Percentiles rank a stretch among this genome's conserved stretches.
These are phyloP conservation scores for Loriculus beryllinus DNA, from an alignment of 2,797 vertebrate species.

Conservation along the genomic window DNA sequence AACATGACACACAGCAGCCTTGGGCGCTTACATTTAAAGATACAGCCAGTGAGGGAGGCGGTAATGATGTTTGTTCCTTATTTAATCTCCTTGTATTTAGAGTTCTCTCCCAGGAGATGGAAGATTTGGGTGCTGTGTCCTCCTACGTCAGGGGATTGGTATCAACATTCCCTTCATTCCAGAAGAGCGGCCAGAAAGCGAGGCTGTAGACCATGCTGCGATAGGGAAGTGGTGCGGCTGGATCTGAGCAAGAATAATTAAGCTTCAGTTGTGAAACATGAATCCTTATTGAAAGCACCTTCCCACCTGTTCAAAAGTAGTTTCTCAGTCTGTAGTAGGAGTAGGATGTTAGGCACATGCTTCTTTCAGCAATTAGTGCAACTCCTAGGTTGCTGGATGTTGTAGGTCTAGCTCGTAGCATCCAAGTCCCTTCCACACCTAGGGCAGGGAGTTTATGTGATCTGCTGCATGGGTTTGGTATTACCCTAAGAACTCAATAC, in stretches of 20 bases:
- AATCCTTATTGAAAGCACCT: neutral
- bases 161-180: conserved; percentile 18
- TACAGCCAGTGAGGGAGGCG: neutral
- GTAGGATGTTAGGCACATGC: neutral
- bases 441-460: neutral
- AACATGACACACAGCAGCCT: neutral
- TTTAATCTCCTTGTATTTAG: neutral
- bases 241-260: neutral
- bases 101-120: neutral
- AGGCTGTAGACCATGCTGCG: neutral
- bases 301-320: neutral
- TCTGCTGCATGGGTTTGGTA: neutral
- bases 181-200: neutral
- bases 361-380: neutral
- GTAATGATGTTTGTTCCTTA: conserved; percentile 21
- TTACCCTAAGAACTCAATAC: neutral
- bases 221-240: neutral
- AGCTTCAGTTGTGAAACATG: conserved; percentile 1
- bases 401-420: neutral
- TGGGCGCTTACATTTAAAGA: conserved; percentile 19
- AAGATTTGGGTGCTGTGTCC: neutral
- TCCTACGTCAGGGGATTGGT: neutral
- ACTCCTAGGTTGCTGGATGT: neutral
- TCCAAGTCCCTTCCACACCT: neutral
- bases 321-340: neutral